These are phyloP conservation scores for Acanthosoma haemorrhoidale DNA, from an alignment of 2,888 invertebrate species.

Conservation along the genomic window DNA sequence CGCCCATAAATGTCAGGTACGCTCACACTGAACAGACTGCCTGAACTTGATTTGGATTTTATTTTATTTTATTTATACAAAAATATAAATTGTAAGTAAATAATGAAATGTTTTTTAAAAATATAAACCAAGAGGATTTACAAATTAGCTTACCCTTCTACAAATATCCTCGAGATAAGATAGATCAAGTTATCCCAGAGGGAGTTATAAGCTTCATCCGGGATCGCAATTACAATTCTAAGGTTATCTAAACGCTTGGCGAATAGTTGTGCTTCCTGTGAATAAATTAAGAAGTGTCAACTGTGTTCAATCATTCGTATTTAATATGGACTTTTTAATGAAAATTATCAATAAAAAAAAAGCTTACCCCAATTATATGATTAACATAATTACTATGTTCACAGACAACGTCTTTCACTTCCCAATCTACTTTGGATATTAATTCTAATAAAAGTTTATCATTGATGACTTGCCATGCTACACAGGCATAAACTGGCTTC, in stretches of 20 bases:
- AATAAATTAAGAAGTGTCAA: constrained; percentile 35
- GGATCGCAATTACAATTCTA: constrained; percentile 62
- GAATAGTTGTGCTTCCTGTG: constrained; percentile 67
- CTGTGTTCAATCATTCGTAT: too few species aligned
- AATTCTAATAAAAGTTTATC: constrained; percentile 66
- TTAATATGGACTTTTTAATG: too few species aligned
- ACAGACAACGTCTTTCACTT: constrained; percentile 89
- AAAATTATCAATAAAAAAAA: not conserved
- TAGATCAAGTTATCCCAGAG: constrained; percentile 87
- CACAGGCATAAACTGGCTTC: constrained; percentile 80
- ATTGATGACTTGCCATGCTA: constrained; percentile 74
- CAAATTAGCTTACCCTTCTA: constrained; percentile 78
- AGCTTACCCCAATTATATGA: constrained; percentile 58
- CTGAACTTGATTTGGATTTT: too few species aligned
- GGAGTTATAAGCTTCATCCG: constrained; percentile 60
- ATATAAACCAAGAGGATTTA: too few species aligned
- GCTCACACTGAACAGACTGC: too few species aligned
- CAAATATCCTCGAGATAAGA: constrained; percentile 77
- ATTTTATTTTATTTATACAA: too few species aligned
- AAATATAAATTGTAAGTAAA: too few species aligned
- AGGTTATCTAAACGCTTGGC: constrained; percentile 72
- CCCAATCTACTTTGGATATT: constrained; percentile 94
- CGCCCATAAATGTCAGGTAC: too few species aligned
- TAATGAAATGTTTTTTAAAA: too few species aligned
- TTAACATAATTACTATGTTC: constrained; percentile 89